A percentile compares a stretch with the other conserved stretches of the same genome.
These are phyloP conservation scores for Odontophorus gujanensis DNA, from an alignment of 2,113 vertebrate species.

Conservation along the genomic window DNA sequence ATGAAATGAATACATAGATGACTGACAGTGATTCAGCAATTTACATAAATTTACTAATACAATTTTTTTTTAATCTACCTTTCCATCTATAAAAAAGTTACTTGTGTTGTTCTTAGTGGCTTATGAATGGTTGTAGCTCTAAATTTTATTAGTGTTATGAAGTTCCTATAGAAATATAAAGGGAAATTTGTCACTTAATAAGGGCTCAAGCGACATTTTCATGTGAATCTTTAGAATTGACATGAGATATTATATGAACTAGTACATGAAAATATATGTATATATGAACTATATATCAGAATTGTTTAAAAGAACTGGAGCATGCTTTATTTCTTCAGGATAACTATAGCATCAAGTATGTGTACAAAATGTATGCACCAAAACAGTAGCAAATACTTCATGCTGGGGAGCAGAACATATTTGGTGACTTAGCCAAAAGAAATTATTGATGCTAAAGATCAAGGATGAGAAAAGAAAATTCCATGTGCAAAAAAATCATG, in stretches of 20 bases:
- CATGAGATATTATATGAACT: background rate
- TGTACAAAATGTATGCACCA: background rate
- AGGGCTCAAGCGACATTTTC: conserved; percentile 28
- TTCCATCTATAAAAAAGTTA: conserved; percentile 43
- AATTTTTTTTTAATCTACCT: conserved; percentile 52
- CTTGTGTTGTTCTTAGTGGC: conserved; percentile 42
- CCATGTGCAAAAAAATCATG: background rate
- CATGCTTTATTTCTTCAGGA: too few relatives aligned
- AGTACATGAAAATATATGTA: too few relatives aligned
- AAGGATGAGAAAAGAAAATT: background rate
- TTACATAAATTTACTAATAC: conserved; percentile 59
- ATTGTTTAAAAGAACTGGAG: too few relatives aligned
- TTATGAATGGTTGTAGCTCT: conserved; percentile 42
- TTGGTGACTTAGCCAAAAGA: background rate
- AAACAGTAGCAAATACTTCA: background rate
- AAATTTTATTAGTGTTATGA: conserved; percentile 54
- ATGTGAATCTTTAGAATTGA: background rate
- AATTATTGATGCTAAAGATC: background rate
- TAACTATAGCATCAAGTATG: too few relatives aligned
- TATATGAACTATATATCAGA: background rate
- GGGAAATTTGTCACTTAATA: conserved; percentile 16
- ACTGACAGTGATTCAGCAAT: conserved; percentile 62
- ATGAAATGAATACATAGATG: conserved; percentile 51
- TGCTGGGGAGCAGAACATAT: background rate
- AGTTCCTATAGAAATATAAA: conserved; percentile 36